A percentile compares a stretch with the other conserved stretches of the same genome.
Evolutionary conservation across 2,797 vertebrate genomes (phyloP).

Genomic region (Gymnothorax javanicus): DNA sequence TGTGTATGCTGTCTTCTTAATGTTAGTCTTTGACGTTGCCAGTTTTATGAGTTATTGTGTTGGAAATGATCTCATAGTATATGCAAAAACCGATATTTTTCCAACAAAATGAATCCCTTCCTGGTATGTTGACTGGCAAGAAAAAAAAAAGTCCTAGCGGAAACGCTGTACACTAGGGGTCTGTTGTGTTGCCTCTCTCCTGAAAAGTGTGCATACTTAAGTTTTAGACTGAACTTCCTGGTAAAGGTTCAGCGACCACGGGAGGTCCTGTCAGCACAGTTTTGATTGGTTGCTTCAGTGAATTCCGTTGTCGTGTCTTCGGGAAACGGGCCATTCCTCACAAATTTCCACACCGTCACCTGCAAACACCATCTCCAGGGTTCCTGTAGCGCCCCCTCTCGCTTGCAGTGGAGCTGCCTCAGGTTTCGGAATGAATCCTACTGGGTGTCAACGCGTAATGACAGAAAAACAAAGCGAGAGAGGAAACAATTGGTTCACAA

Average conservation of each 20-base stretch:
- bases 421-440: conserved; percentile 67
- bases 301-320: conserved; percentile 50
- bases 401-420: conserved; percentile 70
- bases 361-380: conserved; percentile 37
- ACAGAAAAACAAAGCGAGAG: conserved; percentile 79
- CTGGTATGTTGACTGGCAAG: too few relatives aligned
- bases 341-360: conserved; percentile 62
- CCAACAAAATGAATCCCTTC: too few relatives aligned
- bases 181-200: too few relatives aligned
- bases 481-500: conserved; percentile 97
- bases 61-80: too few relatives aligned
- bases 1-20: too few relatives aligned
- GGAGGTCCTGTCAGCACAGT: neutral
- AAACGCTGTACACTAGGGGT: too few relatives aligned
- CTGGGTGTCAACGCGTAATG: conserved; percentile 78
- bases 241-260: neutral
- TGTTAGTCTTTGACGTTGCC: too few relatives aligned
- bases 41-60: too few relatives aligned
- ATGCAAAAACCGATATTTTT: too few relatives aligned
- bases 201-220: neutral
- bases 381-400: conserved; percentile 16
- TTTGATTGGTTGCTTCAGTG: neutral
- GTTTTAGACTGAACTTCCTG: neutral
- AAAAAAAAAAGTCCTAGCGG: too few relatives aligned
- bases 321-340: conserved; percentile 73